Conservation (phyloP, 1,140 invertebrate species). For the Nilaparvata lugens region DNA sequence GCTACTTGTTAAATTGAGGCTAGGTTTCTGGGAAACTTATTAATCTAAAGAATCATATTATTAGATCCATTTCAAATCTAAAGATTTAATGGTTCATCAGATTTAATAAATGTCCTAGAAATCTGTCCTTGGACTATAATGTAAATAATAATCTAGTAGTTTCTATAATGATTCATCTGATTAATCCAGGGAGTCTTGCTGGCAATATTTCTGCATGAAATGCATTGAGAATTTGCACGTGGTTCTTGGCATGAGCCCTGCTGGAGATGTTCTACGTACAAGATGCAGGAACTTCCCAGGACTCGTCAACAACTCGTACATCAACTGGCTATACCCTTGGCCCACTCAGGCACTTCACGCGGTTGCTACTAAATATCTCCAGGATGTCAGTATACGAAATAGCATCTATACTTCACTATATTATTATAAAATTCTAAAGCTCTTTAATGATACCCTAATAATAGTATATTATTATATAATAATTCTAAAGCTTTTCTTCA, state of each 20-base stretch:
- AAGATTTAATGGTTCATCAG: no score
- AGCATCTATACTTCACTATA: constrained; percentile 12
- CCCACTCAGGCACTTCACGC: constrained; percentile 77
- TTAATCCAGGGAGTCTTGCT: constrained; percentile 58
- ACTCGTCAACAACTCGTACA: constrained; percentile 83
- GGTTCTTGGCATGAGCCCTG: constrained; percentile 80
- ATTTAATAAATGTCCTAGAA: no score
- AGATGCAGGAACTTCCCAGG: constrained; percentile 84
- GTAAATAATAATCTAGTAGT: no score
- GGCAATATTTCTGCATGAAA: constrained; percentile 71
- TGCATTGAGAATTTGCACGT: constrained; percentile 78
- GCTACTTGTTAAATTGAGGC: no score
- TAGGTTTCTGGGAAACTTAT: no score
- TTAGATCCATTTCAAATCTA: no score
- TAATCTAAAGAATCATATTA: no score
- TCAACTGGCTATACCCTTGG: constrained; percentile 92
- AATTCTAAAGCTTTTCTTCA: no score
- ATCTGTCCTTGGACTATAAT: no score
- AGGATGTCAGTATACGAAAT: constrained; percentile 47
- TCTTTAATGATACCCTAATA: background rate
- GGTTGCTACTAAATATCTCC: constrained; percentile 71
- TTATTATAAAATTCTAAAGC: background rate
- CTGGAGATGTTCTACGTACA: constrained; percentile 67
- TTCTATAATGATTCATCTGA: no score
- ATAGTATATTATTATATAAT: background rate